Evolutionary conservation across 1,140 invertebrate genomes (phyloP).

Genomic region (Theocolax elegans): DNA sequence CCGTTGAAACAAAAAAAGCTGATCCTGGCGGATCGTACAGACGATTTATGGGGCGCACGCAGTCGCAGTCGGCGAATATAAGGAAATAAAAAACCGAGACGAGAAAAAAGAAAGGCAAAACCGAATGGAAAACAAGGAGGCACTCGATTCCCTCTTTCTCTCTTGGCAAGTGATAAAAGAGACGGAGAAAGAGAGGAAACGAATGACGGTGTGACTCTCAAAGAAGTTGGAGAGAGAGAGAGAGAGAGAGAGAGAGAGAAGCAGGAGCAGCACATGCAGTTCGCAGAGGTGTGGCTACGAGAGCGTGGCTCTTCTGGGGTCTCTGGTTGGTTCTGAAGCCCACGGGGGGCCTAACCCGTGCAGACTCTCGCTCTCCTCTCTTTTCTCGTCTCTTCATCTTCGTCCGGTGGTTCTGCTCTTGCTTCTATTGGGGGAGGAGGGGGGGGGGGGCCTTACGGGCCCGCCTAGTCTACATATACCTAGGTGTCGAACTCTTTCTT

Average conservation of each 20-base stretch:
- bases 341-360: constrained; percentile 64
- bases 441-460: constrained; percentile 19
- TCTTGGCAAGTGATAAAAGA: constrained; percentile 20
- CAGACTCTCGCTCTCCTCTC: constrained; percentile 2
- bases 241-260: constrained; percentile 33
- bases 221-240: too few species aligned
- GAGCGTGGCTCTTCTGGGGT: constrained; percentile 57
- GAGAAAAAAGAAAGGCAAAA: constrained; percentile 33
- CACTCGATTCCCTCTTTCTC: constrained; percentile 16
- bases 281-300: constrained; percentile 65
- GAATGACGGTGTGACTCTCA: too few species aligned
- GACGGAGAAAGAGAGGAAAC: constrained; percentile 7
- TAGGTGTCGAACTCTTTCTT: constrained; percentile 18
- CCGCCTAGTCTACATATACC: constrained; percentile 9
- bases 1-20: constrained; percentile 24
- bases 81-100: constrained; percentile 34
- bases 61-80: constrained; percentile 41
- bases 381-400: constrained; percentile 4
- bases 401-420: constrained; percentile 7
- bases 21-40: constrained; percentile 32
- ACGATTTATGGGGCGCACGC: constrained; percentile 39
- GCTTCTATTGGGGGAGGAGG: constrained; percentile 38
- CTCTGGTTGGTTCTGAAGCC: constrained; percentile 65
- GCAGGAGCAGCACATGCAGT: constrained; percentile 45
- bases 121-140: constrained; percentile 26